phyloP scores from a whole-genome alignment of 2,113 vertebrate species.

The Gadus macrocephalus region DNA sequence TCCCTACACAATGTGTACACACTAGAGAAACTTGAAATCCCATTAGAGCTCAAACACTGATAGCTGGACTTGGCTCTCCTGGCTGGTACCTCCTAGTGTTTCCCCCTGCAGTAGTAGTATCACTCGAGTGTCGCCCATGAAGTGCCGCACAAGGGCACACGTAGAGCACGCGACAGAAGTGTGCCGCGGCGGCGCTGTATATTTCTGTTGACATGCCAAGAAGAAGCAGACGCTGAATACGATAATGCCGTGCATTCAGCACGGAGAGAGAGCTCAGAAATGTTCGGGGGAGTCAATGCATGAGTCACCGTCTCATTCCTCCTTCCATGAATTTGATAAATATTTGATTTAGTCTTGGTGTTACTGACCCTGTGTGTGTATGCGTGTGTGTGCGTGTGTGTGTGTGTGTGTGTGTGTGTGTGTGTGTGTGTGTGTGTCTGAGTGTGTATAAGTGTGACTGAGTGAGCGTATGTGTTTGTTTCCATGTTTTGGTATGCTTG shows the following conservation, averaged over 20 bases:
- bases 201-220: too few relatives aligned
- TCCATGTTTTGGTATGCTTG: neutral
- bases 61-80: too few relatives aligned
- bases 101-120: too few relatives aligned
- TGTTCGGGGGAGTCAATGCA: too few relatives aligned
- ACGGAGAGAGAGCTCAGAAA: too few relatives aligned
- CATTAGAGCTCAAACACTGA: slow-evolving; percentile 22
- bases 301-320: slow-evolving; percentile 34
- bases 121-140: too few relatives aligned
- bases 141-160: too few relatives aligned
- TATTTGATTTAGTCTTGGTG: slow-evolving; percentile 50
- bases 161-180: too few relatives aligned
- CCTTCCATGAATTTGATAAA: slow-evolving; percentile 58
- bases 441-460: slow-evolving; percentile 18
- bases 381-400: neutral
- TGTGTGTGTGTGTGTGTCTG: slow-evolving; percentile 9
- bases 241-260: too few relatives aligned
- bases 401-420: neutral
- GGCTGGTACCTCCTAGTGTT: too few relatives aligned
- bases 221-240: too few relatives aligned
- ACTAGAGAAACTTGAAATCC: slow-evolving; percentile 31
- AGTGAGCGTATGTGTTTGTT: slow-evolving; percentile 2
- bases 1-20: slow-evolving; percentile 38
- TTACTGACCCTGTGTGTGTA: slow-evolving; percentile 6
- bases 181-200: too few relatives aligned